Base-by-base conservation (phyloP, 30 jellyfish, hydroid and myxozoan genomes). In the Mastigias papua region DNA sequence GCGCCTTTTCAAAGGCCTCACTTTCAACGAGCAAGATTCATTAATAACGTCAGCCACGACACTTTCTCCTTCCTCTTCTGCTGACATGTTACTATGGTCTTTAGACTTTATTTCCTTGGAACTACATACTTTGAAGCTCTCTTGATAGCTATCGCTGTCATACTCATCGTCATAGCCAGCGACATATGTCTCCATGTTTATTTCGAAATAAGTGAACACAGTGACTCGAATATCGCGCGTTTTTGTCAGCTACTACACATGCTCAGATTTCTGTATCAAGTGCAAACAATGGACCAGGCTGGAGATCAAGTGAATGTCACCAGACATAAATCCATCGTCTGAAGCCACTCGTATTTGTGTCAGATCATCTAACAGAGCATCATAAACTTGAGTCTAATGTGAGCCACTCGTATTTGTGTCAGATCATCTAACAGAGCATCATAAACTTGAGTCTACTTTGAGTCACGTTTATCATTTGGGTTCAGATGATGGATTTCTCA, bases 1-100 rank as follows among this genome's bases (percentile, higher is more conserved):
- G 19, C 49, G 54, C 87, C 60, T 35, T 48, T 76, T 76, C 75
- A 49, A 6, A 76, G 86, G 86, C 86, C 86, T 70, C 25, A 49
- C 87, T 76, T 76, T 76, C n/a, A 51, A 49, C 87, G 87, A 76
- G 87, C 87, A 76, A 1, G 87, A 37, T 37, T 37, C 54, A 37
- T 37, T 37, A 3, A 37, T 37, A 11, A 37, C 5, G 5, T 37
- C n/a, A n/a, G n/a, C n/a, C n/a, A n/a, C n/a, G n/a, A n/a, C n/a
- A n/a, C 54, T 37, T 37, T 11, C 54, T 11, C 54, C 54, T 11
- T 11, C 54, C 54, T 11, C 54, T 37, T 37, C 54, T 37, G 54
- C 54, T 37, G 54, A 37, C n/a, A n/a, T 3, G 54, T 37, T 37
- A 37, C 11, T 11, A 3, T 3, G 54, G 54, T 11, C 54, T 37